Base-by-base conservation (phyloP, 1,140 invertebrate genomes). In the Drosophila mauritiana region DNA sequence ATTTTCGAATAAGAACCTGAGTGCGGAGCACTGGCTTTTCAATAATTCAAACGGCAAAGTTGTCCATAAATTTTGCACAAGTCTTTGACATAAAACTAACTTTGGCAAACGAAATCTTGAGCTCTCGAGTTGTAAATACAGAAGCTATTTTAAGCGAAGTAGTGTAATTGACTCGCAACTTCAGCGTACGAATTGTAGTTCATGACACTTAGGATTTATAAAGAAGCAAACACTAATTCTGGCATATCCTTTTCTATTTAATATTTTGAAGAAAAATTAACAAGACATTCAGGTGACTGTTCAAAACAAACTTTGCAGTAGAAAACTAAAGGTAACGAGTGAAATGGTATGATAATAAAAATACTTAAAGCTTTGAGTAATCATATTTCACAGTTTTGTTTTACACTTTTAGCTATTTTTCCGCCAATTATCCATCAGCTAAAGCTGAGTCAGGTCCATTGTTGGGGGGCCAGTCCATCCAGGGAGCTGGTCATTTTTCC, bases 401-500 rank as follows among this genome's bases (percentile, higher is more conserved):
- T 4, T 10, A 15, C 0, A 8, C 27, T 49, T 52, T 55, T n/a
- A 59, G 69, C 69, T 62, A 8, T 46, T 75, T 76, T 52, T 42
- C 20, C 56, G 73, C 48, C 37, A 46, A 39, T 17, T 54, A 11
- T 27, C 27, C 53, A 53, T 8, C 48, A 27, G 20, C 46, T 13
- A 4, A 20, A 72, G 75, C 75, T 78, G 74, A 78, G 52, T 70
- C 65, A 78, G 75, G 40, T 64, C 36, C 39, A 69, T 61, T 64
- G 70, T 46, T 53, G 8, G 36, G 34, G 25, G 39, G 64, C 42
- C 72, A 56, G 56, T 70, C 63, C 52, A 46, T 70, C 59, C 59
- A 5, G 61, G 34, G 40, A 39, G 39, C 51, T 58, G 74, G 74
- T 77, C 63, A 77, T 77, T 75, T 77, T 77, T 77, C 43, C 76